A percentile compares a stretch with the other conserved stretches of the same genome.
phyloP scores from a whole-genome alignment of 1,140 invertebrate species.

The Ostrea denselamellosa region DNA sequence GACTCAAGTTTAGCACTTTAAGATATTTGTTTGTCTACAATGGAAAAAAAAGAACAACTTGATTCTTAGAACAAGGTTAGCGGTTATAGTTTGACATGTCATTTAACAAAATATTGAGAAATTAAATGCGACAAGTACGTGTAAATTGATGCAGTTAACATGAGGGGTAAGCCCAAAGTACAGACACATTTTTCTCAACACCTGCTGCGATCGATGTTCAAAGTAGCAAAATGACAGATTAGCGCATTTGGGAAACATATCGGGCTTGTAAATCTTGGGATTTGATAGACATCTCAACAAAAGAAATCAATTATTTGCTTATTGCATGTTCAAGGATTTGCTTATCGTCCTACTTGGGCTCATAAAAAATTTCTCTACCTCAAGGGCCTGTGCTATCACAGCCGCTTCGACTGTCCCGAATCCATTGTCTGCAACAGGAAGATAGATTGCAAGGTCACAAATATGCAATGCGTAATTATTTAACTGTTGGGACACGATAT shows the following conservation, averaged over 20 bases:
- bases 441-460: not conserved
- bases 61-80: not conserved
- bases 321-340: not conserved
- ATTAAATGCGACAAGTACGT: slow-evolving; percentile 1
- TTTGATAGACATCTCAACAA: not conserved
- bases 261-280: slow-evolving; percentile 22
- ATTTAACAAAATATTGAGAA: not conserved
- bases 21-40: slow-evolving; percentile 75
- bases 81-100: not conserved
- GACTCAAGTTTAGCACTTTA: slow-evolving; percentile 73
- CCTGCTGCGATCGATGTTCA: not conserved
- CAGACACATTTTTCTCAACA: not conserved
- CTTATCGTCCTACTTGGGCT: not conserved
- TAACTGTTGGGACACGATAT: not conserved
- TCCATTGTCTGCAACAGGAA: slow-evolving; percentile 69
- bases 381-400: slow-evolving; percentile 69
- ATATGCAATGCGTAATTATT: not conserved
- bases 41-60: not conserved
- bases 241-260: not conserved
- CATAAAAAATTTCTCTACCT: slow-evolving; percentile 63
- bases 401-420: slow-evolving; percentile 71
- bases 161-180: not conserved
- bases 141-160: not conserved
- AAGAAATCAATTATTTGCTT: slow-evolving; percentile 2
- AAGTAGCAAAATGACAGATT: not conserved